phyloP scores from a whole-genome alignment of 2,888 invertebrate species.

The Cryptosula pallasiana region DNA sequence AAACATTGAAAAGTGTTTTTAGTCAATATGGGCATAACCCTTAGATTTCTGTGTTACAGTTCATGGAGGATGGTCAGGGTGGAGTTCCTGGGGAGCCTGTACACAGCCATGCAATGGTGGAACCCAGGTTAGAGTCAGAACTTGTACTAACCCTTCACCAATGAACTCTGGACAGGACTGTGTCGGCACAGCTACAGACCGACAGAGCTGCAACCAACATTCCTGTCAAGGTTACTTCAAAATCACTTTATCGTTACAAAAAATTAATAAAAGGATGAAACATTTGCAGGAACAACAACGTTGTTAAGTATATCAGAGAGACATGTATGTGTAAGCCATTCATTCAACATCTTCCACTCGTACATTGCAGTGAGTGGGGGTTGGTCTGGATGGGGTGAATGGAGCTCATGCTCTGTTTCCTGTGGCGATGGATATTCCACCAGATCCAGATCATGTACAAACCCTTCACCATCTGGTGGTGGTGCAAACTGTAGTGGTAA shows the following conservation, averaged over 20 bases:
- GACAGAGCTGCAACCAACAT: not conserved
- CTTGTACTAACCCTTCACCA: conserved; percentile 82
- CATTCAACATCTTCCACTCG: no score
- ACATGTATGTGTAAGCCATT: no score
- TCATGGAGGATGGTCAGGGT: conserved; percentile 65
- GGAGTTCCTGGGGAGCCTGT: conserved; percentile 81
- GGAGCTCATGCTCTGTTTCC: conserved; percentile 73
- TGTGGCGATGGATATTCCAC: conserved; percentile 73
- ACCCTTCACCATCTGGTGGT: conserved; percentile 79
- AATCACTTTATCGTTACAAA: no score
- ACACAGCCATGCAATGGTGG: conserved; percentile 69
- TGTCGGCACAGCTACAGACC: not conserved
- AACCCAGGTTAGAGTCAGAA: conserved; percentile 75
- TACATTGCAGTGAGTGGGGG: conserved; percentile 57
- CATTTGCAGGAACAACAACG: no score
- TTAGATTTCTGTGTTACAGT: no score
- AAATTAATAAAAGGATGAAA: no score
- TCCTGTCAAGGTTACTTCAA: no score
- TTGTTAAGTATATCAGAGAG: no score
- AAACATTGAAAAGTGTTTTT: no score
- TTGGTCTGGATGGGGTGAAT: conserved; percentile 74
- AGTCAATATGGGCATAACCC: no score
- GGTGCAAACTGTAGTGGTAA: conserved; percentile 69
- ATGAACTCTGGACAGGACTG: conserved; percentile 83
- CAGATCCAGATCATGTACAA: conserved; percentile 80